Conservation (phyloP, 64 coral and sea anemone species). For the Anthopleura sola region DNA sequence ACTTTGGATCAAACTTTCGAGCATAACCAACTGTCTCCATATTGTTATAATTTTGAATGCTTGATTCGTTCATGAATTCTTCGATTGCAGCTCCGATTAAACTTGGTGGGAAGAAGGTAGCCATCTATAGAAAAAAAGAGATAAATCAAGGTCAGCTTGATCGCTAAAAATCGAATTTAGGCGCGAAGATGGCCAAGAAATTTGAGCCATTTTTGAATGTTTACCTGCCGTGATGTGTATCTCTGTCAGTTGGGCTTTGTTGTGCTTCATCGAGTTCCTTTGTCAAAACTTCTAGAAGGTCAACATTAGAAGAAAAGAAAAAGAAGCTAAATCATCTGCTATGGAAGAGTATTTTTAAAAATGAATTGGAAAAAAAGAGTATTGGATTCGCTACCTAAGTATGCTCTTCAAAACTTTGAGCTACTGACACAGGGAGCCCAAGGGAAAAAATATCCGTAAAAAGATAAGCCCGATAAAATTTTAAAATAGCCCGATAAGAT, state of each 20-base stretch:
- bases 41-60: neutral
- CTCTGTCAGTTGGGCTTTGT: neutral
- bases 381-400: too few relatives aligned
- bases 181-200: neutral
- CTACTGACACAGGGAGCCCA: too few relatives aligned
- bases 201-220: neutral
- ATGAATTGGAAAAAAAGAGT: too few relatives aligned
- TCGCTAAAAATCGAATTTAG: neutral
- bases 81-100: neutral
- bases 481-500: too few relatives aligned
- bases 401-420: too few relatives aligned
- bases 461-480: too few relatives aligned
- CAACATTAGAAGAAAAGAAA: neutral
- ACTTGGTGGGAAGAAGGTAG: neutral
- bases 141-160: neutral
- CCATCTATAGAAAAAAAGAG: neutral
- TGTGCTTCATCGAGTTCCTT: neutral
- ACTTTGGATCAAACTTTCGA: conserved; percentile 73
- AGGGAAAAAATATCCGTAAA: too few relatives aligned
- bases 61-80: neutral
- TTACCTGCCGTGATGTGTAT: neutral
- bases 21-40: neutral
- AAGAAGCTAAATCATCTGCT: too few relatives aligned
- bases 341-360: too few relatives aligned
- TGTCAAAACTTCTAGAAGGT: neutral